Evolutionary conservation across 2,113 vertebrate species (phyloP).

Genomic region (Coptodon bakossiorum): DNA sequence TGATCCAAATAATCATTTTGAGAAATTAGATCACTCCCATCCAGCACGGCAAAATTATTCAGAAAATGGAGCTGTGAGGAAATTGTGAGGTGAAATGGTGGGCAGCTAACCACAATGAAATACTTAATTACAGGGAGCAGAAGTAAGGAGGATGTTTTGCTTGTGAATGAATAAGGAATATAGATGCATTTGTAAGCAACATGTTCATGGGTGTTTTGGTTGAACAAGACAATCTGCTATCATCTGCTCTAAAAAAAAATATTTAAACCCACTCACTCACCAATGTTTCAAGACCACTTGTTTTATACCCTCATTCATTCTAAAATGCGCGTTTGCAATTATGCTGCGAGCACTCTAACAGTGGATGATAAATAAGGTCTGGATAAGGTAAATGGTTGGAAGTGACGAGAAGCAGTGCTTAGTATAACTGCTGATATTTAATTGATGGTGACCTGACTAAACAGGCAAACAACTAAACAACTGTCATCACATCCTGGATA

Average conservation of each 20-base stretch:
- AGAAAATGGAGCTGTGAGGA: neutral
- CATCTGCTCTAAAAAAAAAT: neutral
- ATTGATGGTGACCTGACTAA: neutral
- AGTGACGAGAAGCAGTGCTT: neutral
- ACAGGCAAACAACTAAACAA: neutral
- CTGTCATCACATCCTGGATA: neutral
- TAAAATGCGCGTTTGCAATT: neutral
- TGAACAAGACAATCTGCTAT: neutral
- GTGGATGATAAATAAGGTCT: neutral
- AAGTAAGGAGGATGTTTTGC: neutral
- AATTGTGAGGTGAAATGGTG: neutral
- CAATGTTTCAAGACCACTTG: neutral
- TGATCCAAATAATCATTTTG: slow-evolving; percentile 20
- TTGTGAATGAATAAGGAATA: neutral
- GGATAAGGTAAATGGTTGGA: neutral
- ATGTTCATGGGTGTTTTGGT: neutral
- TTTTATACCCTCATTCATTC: neutral
- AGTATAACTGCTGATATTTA: neutral
- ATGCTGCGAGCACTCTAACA: neutral
- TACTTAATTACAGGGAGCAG: slow-evolving; percentile 7
- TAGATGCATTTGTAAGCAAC: neutral
- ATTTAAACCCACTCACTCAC: neutral
- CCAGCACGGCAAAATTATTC: neutral
- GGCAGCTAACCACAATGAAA: neutral
- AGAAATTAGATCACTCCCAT: neutral